Conservation (phyloP, 2,888 invertebrate species). For the Apamea anceps region DNA sequence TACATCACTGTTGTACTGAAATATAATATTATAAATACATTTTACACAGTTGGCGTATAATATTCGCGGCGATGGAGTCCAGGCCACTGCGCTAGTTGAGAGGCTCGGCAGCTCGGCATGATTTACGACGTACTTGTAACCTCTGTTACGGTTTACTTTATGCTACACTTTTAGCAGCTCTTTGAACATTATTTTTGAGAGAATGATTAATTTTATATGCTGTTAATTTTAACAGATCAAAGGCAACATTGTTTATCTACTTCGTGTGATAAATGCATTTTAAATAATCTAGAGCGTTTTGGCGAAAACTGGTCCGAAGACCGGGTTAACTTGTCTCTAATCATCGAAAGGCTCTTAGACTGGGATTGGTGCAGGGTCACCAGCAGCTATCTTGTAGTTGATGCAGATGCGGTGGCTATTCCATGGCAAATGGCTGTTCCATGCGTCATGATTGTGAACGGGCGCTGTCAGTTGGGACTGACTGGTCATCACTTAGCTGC, state of each 20-base stretch:
- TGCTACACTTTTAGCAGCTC: constrained; percentile 23
- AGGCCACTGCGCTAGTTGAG: constrained; percentile 14
- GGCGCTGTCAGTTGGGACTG: neutral
- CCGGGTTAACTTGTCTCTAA: neutral
- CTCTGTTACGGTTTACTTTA: constrained; percentile 42
- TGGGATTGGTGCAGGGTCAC: neutral
- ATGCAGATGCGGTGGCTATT: no score
- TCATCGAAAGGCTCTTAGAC: neutral
- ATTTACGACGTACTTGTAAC: constrained; percentile 40
- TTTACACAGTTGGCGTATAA: constrained; percentile 34
- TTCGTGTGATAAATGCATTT: constrained; percentile 19
- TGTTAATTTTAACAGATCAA: constrained; percentile 48
- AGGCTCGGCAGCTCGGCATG: constrained; percentile 19
- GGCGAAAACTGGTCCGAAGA: neutral
- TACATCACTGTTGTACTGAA: constrained; percentile 55
- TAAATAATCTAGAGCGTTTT: constrained; percentile 7
- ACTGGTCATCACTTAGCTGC: neutral
- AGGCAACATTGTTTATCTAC: constrained; percentile 24
- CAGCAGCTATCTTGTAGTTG: neutral
- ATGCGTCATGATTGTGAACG: neutral
- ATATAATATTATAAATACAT: constrained; percentile 52
- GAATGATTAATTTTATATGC: constrained; percentile 35
- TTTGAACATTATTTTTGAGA: constrained; percentile 53
- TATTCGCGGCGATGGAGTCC: neutral
- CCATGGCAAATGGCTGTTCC: neutral